Base-by-base conservation (phyloP, 92 coral and sea anemone genomes). In the Epizoanthus ramosus region DNA sequence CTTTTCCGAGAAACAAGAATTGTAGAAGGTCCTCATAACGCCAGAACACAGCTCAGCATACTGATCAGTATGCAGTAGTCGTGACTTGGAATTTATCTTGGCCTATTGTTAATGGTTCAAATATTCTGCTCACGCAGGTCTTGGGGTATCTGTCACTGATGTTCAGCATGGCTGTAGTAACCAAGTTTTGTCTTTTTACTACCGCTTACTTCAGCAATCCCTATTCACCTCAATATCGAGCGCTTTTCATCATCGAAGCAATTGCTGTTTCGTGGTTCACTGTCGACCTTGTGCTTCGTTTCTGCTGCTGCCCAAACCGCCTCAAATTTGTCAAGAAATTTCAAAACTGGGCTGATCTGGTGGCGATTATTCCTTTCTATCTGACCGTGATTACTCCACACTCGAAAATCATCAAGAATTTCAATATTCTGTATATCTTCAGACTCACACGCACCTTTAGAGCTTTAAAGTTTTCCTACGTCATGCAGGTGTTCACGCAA, bases 401-500 rank as follows among this genome's bases (percentile, higher is more conserved):
- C 79, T 91, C 91, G 61, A 69, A 93, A 53, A 71, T 88, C 58
- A 75, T 92, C 73, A 71, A 87, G 60, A 93, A 92, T 63, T 91
- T 96, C 41, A 92, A 89, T 52, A 90, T 96, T 6, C 87, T 96
- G 73, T 96, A 96, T 85, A 97, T 96, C 22, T 90, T 96, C 25
- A 94, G 99, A n/a, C 83, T 96, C 85, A 85, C 92, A 15, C 89
- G 99, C 64, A 95, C 99, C 18, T 96, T 96, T 77, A 85, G 99
- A 57, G 98, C 99, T 7, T 81, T 96, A 23, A 94, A 93, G 59
- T 96, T 96, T 71, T 96, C 99, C 23, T 96, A 96, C 89, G 99
- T 96, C 67, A 92, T 96, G 93, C 99, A 96, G 68, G 99, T 96
- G 7, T 96, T 96, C 66, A 96, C 98, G 57, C 99, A 96, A 71